These are phyloP conservation scores for Tinea pellionella DNA, from an alignment of 2,888 invertebrate species.

Conservation along the genomic window DNA sequence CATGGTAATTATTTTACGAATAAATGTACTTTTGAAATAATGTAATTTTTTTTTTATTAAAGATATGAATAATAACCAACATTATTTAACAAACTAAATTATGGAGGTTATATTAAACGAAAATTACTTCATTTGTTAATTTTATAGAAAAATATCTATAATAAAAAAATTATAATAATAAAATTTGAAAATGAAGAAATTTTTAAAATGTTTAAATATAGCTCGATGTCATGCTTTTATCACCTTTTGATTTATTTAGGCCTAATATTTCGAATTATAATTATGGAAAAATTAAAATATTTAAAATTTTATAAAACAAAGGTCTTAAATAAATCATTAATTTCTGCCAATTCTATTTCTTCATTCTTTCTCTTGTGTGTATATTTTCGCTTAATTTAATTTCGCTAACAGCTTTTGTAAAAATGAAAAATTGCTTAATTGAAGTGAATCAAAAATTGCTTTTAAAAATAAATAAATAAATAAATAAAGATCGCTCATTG, in stretches of 20 bases:
- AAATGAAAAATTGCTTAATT: background rate
- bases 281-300: background rate
- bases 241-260: constrained; percentile 59
- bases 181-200: constrained; percentile 35
- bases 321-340: constrained; percentile 66
- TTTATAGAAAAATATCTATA: background rate
- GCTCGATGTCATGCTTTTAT: constrained; percentile 45
- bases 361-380: constrained; percentile 19
- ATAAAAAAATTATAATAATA: constrained; percentile 15
- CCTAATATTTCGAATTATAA: constrained; percentile 33
- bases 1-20: too few relatives aligned
- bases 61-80: constrained; percentile 1
- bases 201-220: constrained; percentile 26
- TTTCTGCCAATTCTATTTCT: constrained; percentile 21
- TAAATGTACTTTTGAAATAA: too few relatives aligned
- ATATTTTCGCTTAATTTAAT: constrained; percentile 38
- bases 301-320: constrained; percentile 19
- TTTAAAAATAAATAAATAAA: background rate
- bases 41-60: background rate
- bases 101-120: constrained; percentile 37
- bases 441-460: background rate
- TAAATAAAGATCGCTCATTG: background rate
- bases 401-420: constrained; percentile 31
- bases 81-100: constrained; percentile 24
- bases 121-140: constrained; percentile 39